Percentiles rank a stretch among this genome's conserved stretches.
Conservation (phyloP, 2,888 invertebrate species). For the Diarsia dahlii region DNA sequence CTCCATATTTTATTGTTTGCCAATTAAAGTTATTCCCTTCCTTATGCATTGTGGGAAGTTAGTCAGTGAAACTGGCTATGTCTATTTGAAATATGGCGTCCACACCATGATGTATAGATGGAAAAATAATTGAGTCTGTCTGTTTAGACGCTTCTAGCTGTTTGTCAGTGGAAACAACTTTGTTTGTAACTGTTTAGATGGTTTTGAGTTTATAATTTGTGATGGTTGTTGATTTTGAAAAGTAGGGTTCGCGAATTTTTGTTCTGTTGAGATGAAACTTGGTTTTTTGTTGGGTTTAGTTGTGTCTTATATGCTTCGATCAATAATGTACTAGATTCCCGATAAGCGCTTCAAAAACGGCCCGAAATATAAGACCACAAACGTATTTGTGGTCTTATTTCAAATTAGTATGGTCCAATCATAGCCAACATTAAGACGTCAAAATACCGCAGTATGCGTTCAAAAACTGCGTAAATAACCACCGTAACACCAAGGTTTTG, state of each 20-base stretch:
- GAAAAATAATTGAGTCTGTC: slow-evolving; percentile 66
- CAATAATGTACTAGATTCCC: too few species aligned
- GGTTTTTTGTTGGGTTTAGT: neutral
- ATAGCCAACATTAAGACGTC: too few species aligned
- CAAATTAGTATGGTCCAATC: too few species aligned
- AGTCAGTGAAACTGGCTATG: slow-evolving; percentile 48
- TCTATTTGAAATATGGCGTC: slow-evolving; percentile 62
- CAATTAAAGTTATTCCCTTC: slow-evolving; percentile 87
- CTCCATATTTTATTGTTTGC: slow-evolving; percentile 87
- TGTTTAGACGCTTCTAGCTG: slow-evolving; percentile 41
- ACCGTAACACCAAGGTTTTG: too few species aligned
- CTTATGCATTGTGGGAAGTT: slow-evolving; percentile 72
- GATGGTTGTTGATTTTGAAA: neutral
- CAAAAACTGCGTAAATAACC: too few species aligned
- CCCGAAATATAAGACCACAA: too few species aligned
- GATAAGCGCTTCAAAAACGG: too few species aligned
- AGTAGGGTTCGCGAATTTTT: neutral
- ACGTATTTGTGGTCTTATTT: too few species aligned
- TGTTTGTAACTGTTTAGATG: slow-evolving; percentile 39
- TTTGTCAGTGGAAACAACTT: slow-evolving; percentile 52
- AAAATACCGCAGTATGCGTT: too few species aligned
- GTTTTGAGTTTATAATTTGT: slow-evolving; percentile 1
- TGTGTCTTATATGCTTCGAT: too few species aligned
- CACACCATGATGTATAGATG: slow-evolving; percentile 53
- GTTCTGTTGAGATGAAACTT: neutral